phyloP scores from a whole-genome alignment of 2,113 vertebrate genomes.

The Gallinago undulata region DNA sequence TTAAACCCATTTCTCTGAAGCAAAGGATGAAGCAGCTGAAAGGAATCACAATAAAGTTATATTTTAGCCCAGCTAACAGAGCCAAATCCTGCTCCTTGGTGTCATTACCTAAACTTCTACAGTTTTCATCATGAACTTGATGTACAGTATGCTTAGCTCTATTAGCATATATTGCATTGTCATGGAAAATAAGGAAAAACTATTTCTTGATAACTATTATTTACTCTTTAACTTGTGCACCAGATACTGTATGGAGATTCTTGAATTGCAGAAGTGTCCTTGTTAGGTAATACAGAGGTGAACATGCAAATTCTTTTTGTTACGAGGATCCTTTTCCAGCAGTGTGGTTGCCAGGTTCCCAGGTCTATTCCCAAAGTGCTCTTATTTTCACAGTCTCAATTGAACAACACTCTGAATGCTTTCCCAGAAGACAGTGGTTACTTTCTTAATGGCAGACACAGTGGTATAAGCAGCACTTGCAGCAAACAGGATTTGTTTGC shows the following conservation, averaged over 20 bases:
- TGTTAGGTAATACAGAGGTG: neutral
- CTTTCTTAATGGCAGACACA: constrained; percentile 31
- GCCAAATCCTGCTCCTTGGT: neutral
- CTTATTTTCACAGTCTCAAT: constrained; percentile 52
- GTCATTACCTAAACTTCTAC: neutral
- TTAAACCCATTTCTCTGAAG: neutral
- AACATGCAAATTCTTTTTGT: constrained; percentile 28
- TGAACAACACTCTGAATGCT: constrained; percentile 29
- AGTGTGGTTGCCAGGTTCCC: constrained; percentile 55
- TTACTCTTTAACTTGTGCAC: neutral
- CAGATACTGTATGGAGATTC: neutral
- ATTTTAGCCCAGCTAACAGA: neutral
- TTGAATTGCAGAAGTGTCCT: neutral
- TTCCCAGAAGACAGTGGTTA: constrained; percentile 25
- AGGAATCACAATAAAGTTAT: neutral
- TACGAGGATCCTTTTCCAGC: neutral
- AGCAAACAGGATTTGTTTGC: constrained; percentile 54
- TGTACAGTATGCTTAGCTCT: neutral
- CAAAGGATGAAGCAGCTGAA: neutral
- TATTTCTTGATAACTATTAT: neutral
- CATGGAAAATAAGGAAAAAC: neutral
- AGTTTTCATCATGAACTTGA: neutral
- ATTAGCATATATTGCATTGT: neutral
- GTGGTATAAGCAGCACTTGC: constrained; percentile 21
- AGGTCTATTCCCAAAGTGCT: constrained; percentile 33